Evolutionary conservation across 2,888 invertebrate genomes (phyloP).

Genomic region (Drosophila mimetica): DNA sequence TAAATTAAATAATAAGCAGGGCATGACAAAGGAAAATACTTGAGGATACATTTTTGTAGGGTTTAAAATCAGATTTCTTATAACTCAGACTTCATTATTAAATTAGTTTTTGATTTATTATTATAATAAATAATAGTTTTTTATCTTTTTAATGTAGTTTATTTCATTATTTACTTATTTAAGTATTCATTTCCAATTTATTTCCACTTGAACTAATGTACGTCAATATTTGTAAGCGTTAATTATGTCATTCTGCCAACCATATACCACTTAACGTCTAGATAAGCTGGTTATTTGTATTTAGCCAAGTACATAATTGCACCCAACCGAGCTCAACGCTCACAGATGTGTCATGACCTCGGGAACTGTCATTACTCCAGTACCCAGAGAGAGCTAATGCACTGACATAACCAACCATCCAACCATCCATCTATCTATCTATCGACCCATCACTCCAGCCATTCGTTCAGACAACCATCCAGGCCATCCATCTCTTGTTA

Average conservation of each 20-base stretch:
- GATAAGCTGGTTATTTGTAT: slow-evolving; percentile 5
- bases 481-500: slow-evolving; percentile 39
- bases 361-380: slow-evolving; percentile 20
- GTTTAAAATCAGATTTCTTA: neutral
- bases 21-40: neutral
- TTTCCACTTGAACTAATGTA: too few species aligned
- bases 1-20: slow-evolving; percentile 52
- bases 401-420: slow-evolving; percentile 36
- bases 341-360: slow-evolving; percentile 32
- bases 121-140: too few species aligned
- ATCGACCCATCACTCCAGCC: slow-evolving; percentile 29
- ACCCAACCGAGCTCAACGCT: slow-evolving; percentile 10
- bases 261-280: neutral
- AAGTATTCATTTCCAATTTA: neutral
- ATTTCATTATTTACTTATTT: neutral
- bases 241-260: neutral
- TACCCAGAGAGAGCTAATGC: slow-evolving; percentile 14
- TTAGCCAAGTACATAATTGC: slow-evolving; percentile 14
- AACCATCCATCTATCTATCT: slow-evolving; percentile 29
- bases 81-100: too few species aligned
- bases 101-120: too few species aligned
- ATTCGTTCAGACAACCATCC: slow-evolving; percentile 26
- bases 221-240: neutral
- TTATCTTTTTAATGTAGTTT: too few species aligned
- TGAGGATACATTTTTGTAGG: neutral